Base-by-base conservation (phyloP, 2,888 invertebrate genomes). In the Brenthis ino region DNA sequence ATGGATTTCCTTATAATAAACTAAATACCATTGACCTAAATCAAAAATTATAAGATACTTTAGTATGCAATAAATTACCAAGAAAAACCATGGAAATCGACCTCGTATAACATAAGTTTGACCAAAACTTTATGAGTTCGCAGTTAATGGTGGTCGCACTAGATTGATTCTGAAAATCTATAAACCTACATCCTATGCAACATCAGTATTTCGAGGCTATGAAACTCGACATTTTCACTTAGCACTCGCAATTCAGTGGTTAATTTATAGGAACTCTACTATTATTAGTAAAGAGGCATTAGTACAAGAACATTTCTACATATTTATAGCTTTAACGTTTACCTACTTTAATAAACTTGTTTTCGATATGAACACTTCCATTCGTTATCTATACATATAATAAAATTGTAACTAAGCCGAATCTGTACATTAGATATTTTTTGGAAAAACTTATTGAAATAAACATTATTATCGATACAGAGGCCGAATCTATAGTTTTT, bases 101-200 rank as follows among this genome's bases (percentile, higher is more conserved):
- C 51, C 51, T 43, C 63, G 51, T n/a, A 11, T 53, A 37, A 43
- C 37, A 63, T 54, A 13, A 53, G 50, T 61, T 53, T 54, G 75
- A 75, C 70, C 75, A 70, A 73, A 76, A 72, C 68, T 85, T 86
- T 85, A 87, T 80, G 77, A 77, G 77, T 88, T 82, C 83, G 77
- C 66, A 50, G 60, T 67, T 78, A 76, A 76, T 73, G 75, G 72
- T 76, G 75, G 76, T 75, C 73, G 69, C 73, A 67, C 56, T 74
- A 63, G 74, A 76, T 72, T 74, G 80, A 72, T 90, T 90, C 89
- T 83, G 78, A 83, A 85, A 87, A 88, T 77, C 86, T 69, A 85
- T 91, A 89, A 91, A 89, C 89, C 87, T 82, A 89, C 77, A 85
- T 88, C 71, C 74, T 74, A 74, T 64, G 63, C 33, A 61, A 56